A percentile compares a stretch with the other conserved stretches of the same genome.
Evolutionary conservation across 2,888 invertebrate genomes (phyloP).

Genomic region (Campoletis raptor): DNA sequence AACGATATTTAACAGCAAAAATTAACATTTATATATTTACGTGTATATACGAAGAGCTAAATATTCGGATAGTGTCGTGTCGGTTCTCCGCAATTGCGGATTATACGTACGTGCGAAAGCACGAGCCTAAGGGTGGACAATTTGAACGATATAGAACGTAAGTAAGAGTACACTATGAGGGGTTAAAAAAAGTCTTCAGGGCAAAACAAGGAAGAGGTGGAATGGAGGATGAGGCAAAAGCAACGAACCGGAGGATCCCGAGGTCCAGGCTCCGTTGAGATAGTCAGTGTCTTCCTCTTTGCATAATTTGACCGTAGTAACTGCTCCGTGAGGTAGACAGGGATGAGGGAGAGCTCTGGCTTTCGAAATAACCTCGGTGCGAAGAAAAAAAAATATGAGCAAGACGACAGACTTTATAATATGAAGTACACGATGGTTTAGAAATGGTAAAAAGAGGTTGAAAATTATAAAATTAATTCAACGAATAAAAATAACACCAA

Average conservation of each 20-base stretch:
- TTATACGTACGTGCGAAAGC: constrained; percentile 40
- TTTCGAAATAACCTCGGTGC: neutral
- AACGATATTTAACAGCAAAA: too few relatives aligned
- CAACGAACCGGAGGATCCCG: constrained; percentile 43
- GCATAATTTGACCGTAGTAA: constrained; percentile 79
- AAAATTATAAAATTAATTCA: neutral
- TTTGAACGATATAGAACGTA: constrained; percentile 37
- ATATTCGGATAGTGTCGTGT: constrained; percentile 26
- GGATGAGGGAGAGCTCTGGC: constrained; percentile 1
- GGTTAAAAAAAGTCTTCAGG: constrained; percentile 29
- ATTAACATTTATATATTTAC: neutral
- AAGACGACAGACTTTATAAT: constrained; percentile 6
- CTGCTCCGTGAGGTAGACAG: constrained; percentile 57
- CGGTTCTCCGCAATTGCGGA: constrained; percentile 31
- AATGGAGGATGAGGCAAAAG: constrained; percentile 64
- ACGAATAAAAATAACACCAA: neutral
- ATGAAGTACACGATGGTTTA: neutral
- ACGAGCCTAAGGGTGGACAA: constrained; percentile 26
- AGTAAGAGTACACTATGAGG: constrained; percentile 40
- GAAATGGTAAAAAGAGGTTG: neutral
- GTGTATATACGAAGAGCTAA: neutral
- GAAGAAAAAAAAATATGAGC: constrained; percentile 40
- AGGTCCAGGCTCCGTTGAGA: constrained; percentile 70
- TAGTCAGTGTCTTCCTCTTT: constrained; percentile 79
- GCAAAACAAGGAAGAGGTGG: constrained; percentile 49